Conservation (phyloP, 2,797 vertebrate genomes). For the Arrhamphus sclerolepis region DNA sequence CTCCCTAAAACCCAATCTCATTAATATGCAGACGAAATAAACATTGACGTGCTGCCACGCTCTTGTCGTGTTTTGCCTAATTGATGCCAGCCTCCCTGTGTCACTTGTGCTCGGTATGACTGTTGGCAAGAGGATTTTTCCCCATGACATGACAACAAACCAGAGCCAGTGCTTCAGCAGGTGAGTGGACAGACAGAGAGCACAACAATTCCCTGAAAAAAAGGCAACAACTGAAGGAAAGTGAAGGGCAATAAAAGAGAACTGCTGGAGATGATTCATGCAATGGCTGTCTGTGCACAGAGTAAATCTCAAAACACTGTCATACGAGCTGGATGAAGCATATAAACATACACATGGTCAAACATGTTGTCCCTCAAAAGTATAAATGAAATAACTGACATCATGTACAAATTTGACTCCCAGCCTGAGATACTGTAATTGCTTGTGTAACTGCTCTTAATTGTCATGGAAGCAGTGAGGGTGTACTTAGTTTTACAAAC, state of each 20-base stretch:
- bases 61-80: constrained; percentile 60
- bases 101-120: constrained; percentile 41
- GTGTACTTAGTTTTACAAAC: no score
- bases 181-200: constrained; percentile 24
- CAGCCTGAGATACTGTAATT: no score
- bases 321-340: neutral
- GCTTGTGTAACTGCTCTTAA: no score
- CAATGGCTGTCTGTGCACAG: constrained; percentile 20
- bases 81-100: constrained; percentile 55
- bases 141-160: constrained; percentile 34
- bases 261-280: constrained; percentile 30
- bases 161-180: neutral
- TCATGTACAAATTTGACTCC: no score
- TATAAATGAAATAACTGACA: no score
- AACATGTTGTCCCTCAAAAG: no score
- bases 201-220: neutral
- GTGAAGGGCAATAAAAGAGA: neutral
- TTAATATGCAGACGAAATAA: constrained; percentile 81
- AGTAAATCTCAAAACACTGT: constrained; percentile 10
- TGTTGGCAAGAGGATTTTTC: constrained; percentile 38
- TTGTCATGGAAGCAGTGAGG: no score
- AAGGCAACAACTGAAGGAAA: neutral
- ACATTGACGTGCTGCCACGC: constrained; percentile 74
- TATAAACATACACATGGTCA: neutral
- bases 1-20: constrained; percentile 66